Percentiles rank a stretch among this genome's conserved stretches.
These are phyloP conservation scores for Drosophila kanekoi DNA, from an alignment of 2,888 invertebrate genomes.

Conservation along the genomic window DNA sequence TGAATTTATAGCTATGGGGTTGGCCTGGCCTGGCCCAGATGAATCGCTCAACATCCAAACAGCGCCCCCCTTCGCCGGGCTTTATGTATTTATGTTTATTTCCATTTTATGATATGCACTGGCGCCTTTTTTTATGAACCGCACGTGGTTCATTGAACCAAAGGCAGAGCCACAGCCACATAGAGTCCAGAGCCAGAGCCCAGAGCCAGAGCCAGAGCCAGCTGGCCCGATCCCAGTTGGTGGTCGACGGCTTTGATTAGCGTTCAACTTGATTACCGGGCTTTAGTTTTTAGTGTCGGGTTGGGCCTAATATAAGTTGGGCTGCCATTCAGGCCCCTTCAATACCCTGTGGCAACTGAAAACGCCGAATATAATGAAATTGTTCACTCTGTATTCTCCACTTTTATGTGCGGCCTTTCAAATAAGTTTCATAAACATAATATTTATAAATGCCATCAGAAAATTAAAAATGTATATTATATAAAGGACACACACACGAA, in stretches of 20 bases:
- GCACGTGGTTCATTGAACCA: constrained; percentile 67
- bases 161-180: background rate
- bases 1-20: constrained; percentile 70
- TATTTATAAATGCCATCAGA: too few species aligned
- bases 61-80: constrained; percentile 14
- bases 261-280: constrained; percentile 45
- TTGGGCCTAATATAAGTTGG: constrained; percentile 18
- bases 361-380: constrained; percentile 1
- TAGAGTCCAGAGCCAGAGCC: background rate
- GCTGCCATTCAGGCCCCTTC: background rate
- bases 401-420: background rate
- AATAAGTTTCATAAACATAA: background rate
- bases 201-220: constrained; percentile 4
- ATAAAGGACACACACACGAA: too few species aligned
- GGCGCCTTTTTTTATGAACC: constrained; percentile 57
- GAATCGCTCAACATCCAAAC: constrained; percentile 23
- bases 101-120: constrained; percentile 67
- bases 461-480: too few species aligned
- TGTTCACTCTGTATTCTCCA: background rate
- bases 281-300: constrained; percentile 44
- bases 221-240: constrained; percentile 2
- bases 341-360: background rate
- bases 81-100: constrained; percentile 74
- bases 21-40: constrained; percentile 28
- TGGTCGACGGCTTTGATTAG: constrained; percentile 38